Evolutionary conservation across 2,113 vertebrate species (phyloP).

Genomic region (Taxidea taxus): DNA sequence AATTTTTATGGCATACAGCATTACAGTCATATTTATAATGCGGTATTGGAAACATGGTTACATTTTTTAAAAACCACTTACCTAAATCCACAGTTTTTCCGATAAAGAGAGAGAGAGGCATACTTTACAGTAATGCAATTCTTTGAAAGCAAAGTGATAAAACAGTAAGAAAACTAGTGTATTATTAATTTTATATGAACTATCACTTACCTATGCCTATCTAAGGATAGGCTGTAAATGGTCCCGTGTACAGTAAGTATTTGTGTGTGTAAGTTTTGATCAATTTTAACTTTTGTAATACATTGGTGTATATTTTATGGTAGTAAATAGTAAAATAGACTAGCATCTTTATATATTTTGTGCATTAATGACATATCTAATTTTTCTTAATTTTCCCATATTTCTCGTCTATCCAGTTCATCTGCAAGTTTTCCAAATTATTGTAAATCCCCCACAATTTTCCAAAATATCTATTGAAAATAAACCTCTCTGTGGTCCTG

Average conservation of each 20-base stretch:
- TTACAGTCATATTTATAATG: not conserved
- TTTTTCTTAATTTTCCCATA: not conserved
- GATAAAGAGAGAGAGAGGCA: not conserved
- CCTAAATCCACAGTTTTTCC: not conserved
- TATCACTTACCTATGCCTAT: not conserved
- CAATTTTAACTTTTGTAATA: not conserved
- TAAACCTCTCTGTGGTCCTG: not conserved
- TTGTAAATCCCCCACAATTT: not conserved
- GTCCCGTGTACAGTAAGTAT: no score
- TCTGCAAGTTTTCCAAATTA: not conserved
- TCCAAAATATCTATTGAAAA: not conserved
- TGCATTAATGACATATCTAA: not conserved
- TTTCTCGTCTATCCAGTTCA: not conserved
- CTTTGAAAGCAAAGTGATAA: not conserved
- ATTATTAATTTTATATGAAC: not conserved
- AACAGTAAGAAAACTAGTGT: not conserved
- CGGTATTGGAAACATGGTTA: not conserved
- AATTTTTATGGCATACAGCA: not conserved
- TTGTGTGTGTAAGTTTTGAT: not conserved
- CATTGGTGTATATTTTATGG: not conserved
- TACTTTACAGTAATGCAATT: not conserved
- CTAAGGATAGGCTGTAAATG: not conserved
- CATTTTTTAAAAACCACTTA: not conserved
- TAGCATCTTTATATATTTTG: not conserved
- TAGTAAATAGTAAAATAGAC: not conserved